phyloP scores from a whole-genome alignment of 1,140 invertebrate genomes.

The Drosophila nasuta region DNA sequence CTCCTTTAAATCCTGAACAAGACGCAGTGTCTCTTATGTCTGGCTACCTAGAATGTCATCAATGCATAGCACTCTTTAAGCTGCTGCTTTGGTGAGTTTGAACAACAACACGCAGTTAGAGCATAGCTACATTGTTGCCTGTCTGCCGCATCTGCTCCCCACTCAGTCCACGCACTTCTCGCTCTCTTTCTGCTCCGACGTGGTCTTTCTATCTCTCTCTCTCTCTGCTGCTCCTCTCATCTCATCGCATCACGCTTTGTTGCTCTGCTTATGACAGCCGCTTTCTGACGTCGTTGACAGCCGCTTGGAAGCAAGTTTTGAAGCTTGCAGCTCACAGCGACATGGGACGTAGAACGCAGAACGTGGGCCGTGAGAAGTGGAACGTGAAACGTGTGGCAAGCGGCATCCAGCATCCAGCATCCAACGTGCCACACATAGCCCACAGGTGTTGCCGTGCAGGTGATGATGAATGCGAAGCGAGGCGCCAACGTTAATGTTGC shows the following conservation, averaged over 20 bases:
- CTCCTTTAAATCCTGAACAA: too few species aligned
- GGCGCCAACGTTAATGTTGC: constrained; percentile 23
- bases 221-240: not conserved
- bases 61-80: too few species aligned
- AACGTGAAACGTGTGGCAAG: not conserved
- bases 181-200: not conserved
- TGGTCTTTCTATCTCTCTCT: not conserved
- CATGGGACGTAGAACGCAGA: not conserved
- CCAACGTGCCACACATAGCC: constrained; percentile 31
- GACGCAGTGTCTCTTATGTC: too few species aligned
- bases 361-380: not conserved
- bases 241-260: not conserved
- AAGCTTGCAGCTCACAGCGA: constrained; percentile 16
- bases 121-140: constrained; percentile 40
- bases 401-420: constrained; percentile 1
- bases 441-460: constrained; percentile 50
- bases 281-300: constrained; percentile 41
- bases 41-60: too few species aligned
- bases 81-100: too few species aligned
- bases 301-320: constrained; percentile 9
- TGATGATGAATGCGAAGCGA: constrained; percentile 62
- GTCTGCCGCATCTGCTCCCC: not conserved
- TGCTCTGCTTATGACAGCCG: constrained; percentile 22
- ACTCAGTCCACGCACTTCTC: too few species aligned
- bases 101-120: not conserved